Evolutionary conservation across 2,888 invertebrate species (phyloP).

Genomic region (Trilocha varians): DNA sequence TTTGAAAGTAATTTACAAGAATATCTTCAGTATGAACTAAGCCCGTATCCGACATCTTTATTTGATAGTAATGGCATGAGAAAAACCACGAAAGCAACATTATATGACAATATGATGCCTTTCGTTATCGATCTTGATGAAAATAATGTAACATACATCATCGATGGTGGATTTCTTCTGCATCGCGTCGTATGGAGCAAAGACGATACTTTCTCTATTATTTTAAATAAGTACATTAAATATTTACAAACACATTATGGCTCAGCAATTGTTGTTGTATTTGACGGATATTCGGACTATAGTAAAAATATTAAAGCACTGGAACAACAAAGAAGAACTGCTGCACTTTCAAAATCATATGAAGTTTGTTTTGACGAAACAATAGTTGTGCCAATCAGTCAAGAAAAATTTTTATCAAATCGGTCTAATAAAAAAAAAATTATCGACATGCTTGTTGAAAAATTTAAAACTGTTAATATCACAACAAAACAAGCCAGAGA

Average conservation of each 20-base stretch:
- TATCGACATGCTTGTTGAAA: conserved; percentile 29
- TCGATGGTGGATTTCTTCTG: conserved; percentile 21
- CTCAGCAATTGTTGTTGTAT: conserved; percentile 17
- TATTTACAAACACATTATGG: conserved; percentile 16
- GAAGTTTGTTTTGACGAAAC: conserved; percentile 20
- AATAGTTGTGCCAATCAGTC: conserved; percentile 12
- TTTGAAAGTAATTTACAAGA: conserved; percentile 21
- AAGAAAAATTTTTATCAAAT: conserved; percentile 12
- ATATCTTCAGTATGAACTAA: conserved; percentile 21
- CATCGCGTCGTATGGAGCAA: conserved; percentile 12
- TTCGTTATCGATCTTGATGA: conserved; percentile 13
- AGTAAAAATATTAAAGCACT: conserved; percentile 33
- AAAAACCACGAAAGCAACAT: conserved; percentile 18
- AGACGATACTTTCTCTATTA: conserved; percentile 7
- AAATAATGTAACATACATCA: conserved; percentile 17
- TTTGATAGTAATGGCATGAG: conserved; percentile 21
- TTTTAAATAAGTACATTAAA: conserved; percentile 8
- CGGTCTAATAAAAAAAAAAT: conserved; percentile 15
- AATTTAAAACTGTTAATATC: conserved; percentile 31
- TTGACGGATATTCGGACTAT: conserved; percentile 27
- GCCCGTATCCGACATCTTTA: conserved; percentile 18
- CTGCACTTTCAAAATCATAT: conserved; percentile 31
- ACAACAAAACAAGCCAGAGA: conserved; percentile 32
- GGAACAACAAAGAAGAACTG: conserved; percentile 34
- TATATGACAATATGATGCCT: conserved; percentile 17